These are phyloP conservation scores for Calliopsis andreniformis DNA, from an alignment of 1,140 invertebrate species.

Conservation along the genomic window DNA sequence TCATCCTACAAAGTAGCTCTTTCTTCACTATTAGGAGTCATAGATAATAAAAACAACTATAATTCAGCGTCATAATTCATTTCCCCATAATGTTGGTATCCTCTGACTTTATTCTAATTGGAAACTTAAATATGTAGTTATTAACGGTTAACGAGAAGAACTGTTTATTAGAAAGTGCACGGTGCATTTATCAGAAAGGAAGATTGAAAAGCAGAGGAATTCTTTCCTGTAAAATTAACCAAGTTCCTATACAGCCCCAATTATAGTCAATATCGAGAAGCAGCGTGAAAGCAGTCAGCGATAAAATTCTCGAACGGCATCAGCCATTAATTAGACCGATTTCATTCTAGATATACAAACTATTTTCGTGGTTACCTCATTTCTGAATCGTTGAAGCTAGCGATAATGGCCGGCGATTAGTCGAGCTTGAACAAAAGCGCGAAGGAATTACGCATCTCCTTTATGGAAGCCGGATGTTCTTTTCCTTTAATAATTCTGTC, in stretches of 20 bases:
- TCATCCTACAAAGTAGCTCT: no score
- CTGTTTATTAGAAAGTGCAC: slow-evolving; percentile 19
- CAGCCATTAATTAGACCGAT: slow-evolving; percentile 43
- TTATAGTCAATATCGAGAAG: slow-evolving; percentile 35
- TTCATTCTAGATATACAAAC: slow-evolving; percentile 41
- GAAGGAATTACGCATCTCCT: slow-evolving; percentile 26
- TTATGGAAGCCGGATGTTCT: slow-evolving; percentile 47
- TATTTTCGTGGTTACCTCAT: slow-evolving; percentile 47
- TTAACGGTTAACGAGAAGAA: neutral
- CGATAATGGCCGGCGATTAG: slow-evolving; percentile 44
- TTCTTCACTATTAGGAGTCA: no score
- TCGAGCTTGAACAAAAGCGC: slow-evolving; percentile 47
- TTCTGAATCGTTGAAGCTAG: slow-evolving; percentile 40
- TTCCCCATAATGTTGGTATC: no score
- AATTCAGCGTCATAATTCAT: no score
- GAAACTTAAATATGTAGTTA: neutral
- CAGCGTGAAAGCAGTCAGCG: slow-evolving; percentile 40
- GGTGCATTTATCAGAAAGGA: neutral
- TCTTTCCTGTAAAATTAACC: neutral
- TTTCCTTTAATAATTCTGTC: slow-evolving; percentile 45
- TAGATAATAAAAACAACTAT: no score
- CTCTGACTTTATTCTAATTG: no score
- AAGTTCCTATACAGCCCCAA: slow-evolving; percentile 3
- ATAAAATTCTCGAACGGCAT: slow-evolving; percentile 35
- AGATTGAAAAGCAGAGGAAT: slow-evolving; percentile 2